A percentile compares a stretch with the other conserved stretches of the same genome.
Conservation (phyloP, 2,113 vertebrate genomes). For the Amazona guildingii region DNA sequence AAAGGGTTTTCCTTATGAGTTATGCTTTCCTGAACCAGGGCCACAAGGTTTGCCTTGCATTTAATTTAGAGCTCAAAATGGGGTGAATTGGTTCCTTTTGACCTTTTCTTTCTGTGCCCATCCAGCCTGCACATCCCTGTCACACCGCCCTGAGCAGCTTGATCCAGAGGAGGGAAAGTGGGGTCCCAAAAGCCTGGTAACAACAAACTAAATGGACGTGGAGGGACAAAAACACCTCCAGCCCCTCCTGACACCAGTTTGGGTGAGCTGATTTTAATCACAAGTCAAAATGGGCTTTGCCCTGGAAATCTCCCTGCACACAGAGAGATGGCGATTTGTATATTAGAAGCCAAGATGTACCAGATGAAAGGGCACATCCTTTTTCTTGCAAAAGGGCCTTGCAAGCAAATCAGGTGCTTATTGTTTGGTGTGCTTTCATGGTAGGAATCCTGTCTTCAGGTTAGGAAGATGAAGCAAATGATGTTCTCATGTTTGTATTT, state of each 20-base stretch:
- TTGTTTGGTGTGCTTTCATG: background rate
- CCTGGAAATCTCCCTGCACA: background rate
- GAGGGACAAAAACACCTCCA: background rate
- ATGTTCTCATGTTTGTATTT: background rate
- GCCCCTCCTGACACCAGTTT: rapidly evolving
- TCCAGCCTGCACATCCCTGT: background rate
- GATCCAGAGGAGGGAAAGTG: background rate
- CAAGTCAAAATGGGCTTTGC: background rate
- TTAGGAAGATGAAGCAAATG: background rate
- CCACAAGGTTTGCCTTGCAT: background rate
- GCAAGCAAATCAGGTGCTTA: background rate
- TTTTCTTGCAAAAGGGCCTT: background rate
- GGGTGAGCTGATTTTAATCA: background rate
- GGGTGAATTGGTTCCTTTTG: background rate
- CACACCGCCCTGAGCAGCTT: background rate
- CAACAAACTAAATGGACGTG: rapidly evolving
- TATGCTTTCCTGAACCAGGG: background rate
- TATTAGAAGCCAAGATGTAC: background rate
- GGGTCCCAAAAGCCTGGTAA: background rate
- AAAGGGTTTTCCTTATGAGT: background rate
- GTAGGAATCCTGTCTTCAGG: background rate
- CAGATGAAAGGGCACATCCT: background rate
- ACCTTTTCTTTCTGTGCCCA: background rate
- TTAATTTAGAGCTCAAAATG: background rate
- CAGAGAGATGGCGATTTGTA: background rate